Evolutionary conservation across 2,797 vertebrate species (phyloP).

Genomic region (Vipera ursinii): DNA sequence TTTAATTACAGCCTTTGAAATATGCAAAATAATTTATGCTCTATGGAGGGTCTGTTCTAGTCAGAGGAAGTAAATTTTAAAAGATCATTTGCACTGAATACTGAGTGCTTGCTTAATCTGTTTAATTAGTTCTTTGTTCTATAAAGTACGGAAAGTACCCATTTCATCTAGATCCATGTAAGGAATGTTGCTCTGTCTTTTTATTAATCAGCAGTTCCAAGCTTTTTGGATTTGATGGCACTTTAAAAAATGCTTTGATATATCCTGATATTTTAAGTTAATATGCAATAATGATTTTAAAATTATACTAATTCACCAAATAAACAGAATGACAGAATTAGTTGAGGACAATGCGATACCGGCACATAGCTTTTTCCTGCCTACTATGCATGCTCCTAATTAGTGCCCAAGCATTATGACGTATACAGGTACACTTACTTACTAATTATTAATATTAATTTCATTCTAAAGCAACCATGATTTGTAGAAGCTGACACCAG

Average conservation of each 20-base stretch:
- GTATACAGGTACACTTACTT: not conserved
- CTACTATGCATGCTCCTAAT: not conserved
- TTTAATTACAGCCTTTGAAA: constrained; percentile 27
- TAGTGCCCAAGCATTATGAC: not conserved
- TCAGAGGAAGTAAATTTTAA: constrained; percentile 13
- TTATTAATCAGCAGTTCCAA: not conserved
- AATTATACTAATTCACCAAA: not conserved
- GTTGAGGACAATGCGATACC: not conserved
- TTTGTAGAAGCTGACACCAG: not conserved
- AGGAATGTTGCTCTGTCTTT: not conserved
- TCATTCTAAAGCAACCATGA: not conserved
- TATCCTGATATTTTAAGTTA: not conserved
- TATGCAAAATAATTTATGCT: constrained; percentile 30
- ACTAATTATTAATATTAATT: not conserved
- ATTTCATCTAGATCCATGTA: not conserved
- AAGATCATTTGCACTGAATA: not conserved
- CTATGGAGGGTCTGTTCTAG: constrained; percentile 27
- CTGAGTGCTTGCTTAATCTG: not conserved
- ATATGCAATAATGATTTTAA: not conserved
- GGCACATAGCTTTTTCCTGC: not conserved
- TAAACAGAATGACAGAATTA: not conserved
- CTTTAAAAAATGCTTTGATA: not conserved
- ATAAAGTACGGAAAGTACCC: constrained; percentile 14
- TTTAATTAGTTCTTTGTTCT: constrained; percentile 7
- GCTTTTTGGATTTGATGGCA: not conserved